These are phyloP conservation scores for Pteromalus puparum DNA, from an alignment of 1,140 invertebrate species.

Conservation along the genomic window DNA sequence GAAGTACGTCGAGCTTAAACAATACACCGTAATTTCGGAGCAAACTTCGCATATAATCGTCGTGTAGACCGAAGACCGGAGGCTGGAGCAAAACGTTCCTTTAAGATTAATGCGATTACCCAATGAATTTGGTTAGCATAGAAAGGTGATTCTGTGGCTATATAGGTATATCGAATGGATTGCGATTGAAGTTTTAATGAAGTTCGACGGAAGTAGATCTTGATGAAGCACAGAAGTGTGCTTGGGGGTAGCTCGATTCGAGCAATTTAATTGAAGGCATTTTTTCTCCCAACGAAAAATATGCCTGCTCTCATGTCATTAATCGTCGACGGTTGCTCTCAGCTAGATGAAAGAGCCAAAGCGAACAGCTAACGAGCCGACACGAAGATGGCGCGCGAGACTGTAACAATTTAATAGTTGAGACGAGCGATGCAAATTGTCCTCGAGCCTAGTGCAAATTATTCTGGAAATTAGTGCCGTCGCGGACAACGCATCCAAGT, in stretches of 20 bases:
- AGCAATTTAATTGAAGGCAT: too few species aligned
- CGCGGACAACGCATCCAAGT: neutral
- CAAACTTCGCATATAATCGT: constrained; percentile 62
- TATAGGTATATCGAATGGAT: neutral
- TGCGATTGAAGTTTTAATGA: neutral
- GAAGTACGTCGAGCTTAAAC: neutral
- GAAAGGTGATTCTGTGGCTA: neutral
- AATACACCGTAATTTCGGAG: constrained; percentile 46
- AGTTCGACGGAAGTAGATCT: neutral
- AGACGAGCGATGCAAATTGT: neutral
- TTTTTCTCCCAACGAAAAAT: too few species aligned
- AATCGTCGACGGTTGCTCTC: neutral
- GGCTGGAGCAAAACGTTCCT: neutral
- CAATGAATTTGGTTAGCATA: neutral
- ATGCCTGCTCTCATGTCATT: too few species aligned
- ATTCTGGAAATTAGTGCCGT: neutral
- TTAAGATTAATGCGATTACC: neutral
- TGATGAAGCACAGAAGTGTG: neutral
- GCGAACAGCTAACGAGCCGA: neutral
- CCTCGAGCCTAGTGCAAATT: neutral
- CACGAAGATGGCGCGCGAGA: neutral
- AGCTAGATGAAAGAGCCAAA: neutral
- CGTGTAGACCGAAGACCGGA: constrained; percentile 52
- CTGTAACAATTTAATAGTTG: neutral
- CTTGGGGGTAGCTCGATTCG: too few species aligned